Percentiles rank a stretch among this genome's conserved stretches.
These are phyloP conservation scores for Mamestra brassicae DNA, from an alignment of 2,888 invertebrate genomes.

Conservation along the genomic window DNA sequence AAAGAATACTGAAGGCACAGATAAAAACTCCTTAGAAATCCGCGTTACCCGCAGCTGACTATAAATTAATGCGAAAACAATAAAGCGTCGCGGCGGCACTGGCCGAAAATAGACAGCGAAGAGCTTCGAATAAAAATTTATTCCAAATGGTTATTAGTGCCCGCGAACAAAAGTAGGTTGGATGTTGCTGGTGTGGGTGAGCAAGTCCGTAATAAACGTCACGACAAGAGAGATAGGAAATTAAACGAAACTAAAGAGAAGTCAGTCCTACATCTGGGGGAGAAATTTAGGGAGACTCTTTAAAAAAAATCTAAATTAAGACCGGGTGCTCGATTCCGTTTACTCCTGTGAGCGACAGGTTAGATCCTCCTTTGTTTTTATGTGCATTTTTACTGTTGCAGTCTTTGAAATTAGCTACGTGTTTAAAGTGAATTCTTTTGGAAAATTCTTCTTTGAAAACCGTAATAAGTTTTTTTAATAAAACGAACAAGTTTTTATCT, in stretches of 20 bases:
- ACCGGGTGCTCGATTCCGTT: constrained; percentile 83
- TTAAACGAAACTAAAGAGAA: constrained; percentile 89
- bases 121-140: constrained; percentile 84
- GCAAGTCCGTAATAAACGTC: constrained; percentile 85
- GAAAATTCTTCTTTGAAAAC: constrained; percentile 28
- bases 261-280: constrained; percentile 83
- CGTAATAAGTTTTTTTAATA: constrained; percentile 24
- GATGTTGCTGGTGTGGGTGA: constrained; percentile 79
- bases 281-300: constrained; percentile 76
- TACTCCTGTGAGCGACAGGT: constrained; percentile 85
- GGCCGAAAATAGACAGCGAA: constrained; percentile 84
- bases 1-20: constrained; percentile 86
- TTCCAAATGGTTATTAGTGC: constrained; percentile 87
- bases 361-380: constrained; percentile 77
- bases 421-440: constrained; percentile 40
- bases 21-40: constrained; percentile 90
- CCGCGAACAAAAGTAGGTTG: constrained; percentile 80
- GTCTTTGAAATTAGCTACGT: constrained; percentile 58
- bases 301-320: constrained; percentile 84
- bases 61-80: constrained; percentile 90
- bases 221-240: constrained; percentile 88
- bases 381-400: constrained; percentile 50
- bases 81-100: constrained; percentile 81
- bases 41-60: constrained; percentile 88
- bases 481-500: background rate